Conservation (phyloP, 2,113 vertebrate species). For the Phoenicopterus ruber region DNA sequence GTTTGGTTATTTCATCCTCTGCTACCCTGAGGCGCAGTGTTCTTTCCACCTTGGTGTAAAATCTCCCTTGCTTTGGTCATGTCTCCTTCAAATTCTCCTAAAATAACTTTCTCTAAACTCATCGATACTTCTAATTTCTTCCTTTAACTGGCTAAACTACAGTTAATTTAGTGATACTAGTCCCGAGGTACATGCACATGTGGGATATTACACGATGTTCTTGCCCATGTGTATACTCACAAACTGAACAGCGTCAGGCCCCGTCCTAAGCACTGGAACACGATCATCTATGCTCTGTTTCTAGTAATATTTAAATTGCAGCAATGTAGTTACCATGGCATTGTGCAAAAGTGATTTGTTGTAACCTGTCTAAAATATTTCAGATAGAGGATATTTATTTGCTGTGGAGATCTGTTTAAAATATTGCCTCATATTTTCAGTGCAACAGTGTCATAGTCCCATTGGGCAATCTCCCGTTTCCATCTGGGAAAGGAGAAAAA, state of each 20-base stretch:
- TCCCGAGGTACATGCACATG: background rate
- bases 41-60: background rate
- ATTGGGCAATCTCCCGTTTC: background rate
- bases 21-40: rapidly evolving
- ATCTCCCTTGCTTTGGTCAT: background rate
- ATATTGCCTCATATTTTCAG: conserved; percentile 16
- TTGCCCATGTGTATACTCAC: background rate
- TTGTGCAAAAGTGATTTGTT: background rate
- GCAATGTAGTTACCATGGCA: conserved; percentile 1
- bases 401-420: conserved; percentile 19
- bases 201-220: background rate
- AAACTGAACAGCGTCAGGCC: background rate
- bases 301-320: background rate
- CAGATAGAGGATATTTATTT: background rate
- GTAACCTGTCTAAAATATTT: conserved; percentile 17
- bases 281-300: background rate
- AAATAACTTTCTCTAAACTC: background rate
- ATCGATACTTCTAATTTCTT: background rate
- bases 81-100: background rate
- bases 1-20: background rate
- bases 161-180: background rate
- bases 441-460: background rate
- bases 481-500: background rate
- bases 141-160: background rate
- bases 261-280: background rate